Conservation (phyloP, 2,797 vertebrate genomes). For the Miichthys miiuy region DNA sequence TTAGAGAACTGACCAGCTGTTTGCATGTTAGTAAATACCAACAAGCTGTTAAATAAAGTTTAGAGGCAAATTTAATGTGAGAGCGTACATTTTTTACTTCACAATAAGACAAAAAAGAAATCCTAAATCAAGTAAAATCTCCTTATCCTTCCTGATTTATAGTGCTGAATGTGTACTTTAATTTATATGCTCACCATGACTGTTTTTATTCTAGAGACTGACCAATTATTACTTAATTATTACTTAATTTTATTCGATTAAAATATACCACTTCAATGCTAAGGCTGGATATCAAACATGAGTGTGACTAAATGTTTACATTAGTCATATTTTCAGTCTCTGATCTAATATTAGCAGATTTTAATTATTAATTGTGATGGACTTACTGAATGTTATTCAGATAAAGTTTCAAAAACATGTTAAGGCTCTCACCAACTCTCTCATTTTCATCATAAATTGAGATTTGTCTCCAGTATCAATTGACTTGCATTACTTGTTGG, state of each 20-base stretch:
- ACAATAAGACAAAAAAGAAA: background rate
- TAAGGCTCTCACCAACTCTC: fast-evolving
- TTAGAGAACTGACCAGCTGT: slow-evolving; percentile 25
- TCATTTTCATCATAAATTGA: background rate
- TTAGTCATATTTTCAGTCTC: background rate
- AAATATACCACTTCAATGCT: background rate
- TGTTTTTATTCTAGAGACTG: background rate
- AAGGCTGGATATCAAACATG: background rate
- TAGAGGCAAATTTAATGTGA: background rate
- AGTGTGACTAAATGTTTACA: background rate
- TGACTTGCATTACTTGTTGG: background rate
- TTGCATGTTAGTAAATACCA: background rate
- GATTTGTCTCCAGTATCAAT: too few relatives aligned
- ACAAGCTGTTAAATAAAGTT: background rate
- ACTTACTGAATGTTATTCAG: background rate
- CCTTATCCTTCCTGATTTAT: background rate
- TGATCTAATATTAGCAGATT: background rate
- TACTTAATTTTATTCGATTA: background rate
- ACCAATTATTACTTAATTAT: background rate
- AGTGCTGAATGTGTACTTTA: background rate
- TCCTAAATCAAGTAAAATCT: background rate
- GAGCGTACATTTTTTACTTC: background rate
- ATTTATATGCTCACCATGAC: background rate
- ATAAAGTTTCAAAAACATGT: background rate
- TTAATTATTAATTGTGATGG: background rate